phyloP scores from a whole-genome alignment of 2,888 invertebrate genomes.

The Exocentrus adspersus region DNA sequence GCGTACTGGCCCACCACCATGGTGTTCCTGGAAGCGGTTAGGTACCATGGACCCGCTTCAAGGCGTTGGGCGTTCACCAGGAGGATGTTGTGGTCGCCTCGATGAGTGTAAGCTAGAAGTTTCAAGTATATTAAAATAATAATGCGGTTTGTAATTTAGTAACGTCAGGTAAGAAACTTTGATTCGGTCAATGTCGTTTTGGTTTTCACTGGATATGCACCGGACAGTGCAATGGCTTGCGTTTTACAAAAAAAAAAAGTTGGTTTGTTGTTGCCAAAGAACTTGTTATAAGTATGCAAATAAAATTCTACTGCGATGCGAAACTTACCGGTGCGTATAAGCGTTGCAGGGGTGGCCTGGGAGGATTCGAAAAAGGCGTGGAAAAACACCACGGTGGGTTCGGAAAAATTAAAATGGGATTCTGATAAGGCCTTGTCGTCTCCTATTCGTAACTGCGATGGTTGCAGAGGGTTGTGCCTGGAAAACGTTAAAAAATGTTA shows the following conservation, averaged over 20 bases:
- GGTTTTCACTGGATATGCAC: conserved; percentile 39
- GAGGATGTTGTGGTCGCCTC: conserved; percentile 71
- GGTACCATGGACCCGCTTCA: conserved; percentile 74
- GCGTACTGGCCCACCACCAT: conserved; percentile 70
- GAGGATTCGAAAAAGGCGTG: conserved; percentile 73
- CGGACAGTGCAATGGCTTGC: not conserved
- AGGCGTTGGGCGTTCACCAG: conserved; percentile 69
- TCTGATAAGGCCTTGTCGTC: conserved; percentile 68
- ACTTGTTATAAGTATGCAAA: not conserved
- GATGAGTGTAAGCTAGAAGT: conserved; percentile 66
- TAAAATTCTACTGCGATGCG: not conserved
- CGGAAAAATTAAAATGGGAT: conserved; percentile 69
- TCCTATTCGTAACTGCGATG: conserved; percentile 63
- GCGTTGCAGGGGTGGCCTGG: conserved; percentile 66
- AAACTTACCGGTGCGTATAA: conserved; percentile 67
- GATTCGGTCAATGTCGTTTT: conserved; percentile 46
- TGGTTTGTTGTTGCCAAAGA: not conserved
- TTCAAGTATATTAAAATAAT: not conserved
- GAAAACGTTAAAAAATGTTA: no score
- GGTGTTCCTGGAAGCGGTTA: conserved; percentile 68
- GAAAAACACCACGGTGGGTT: conserved; percentile 70
- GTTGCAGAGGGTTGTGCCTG: conserved; percentile 69
- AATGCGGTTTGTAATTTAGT: no score
- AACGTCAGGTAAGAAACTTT: conserved; percentile 21
- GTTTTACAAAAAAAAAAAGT: conserved; percentile 11